Evolutionary conservation across 2,888 invertebrate genomes (phyloP), one percentile per base, ranked within the genome.

Genomic region (Frankliniella fusca): DNA sequence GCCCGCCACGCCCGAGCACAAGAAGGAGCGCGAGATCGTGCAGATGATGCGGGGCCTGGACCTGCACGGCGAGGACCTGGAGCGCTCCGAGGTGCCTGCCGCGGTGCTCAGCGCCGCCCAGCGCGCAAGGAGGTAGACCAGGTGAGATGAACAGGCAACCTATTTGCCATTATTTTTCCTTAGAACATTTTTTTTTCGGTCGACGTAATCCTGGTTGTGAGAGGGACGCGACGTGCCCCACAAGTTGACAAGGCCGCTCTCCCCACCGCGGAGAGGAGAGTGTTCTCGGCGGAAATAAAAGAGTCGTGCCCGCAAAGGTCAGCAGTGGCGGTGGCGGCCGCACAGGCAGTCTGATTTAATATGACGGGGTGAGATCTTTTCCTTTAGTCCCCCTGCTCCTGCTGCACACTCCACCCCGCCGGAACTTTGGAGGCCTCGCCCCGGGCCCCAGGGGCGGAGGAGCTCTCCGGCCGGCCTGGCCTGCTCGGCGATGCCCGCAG

Each of bases 21-120:
- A 96, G 88, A 96, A 96, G 87, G 96, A 96, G 88, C 91, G 96
- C 5, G 96, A 97, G 90, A 96, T 97, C 85, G 95, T 96, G 89
- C 97, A 97, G 89, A 92, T 97, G 92, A 95, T 97, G 84, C 95
- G 96, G n/a, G 97, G 96, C 28, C 89, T 97, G 85, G 95, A 94
- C 86, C 90, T 97, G 82, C 93, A 93, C 80, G 94, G 94, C 0
- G 95, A 95, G 83, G 93, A 94, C 85, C 88, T 92, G 84, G 94
- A 94, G 87, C 89, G 93, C 80, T 90, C 92, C 48, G 93, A 93
- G 87, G 90, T 92, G 80, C 92, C 92, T 81, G 90, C 90, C 86
- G 92, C 88, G 86, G 90, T 90, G 89, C 70, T 76, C 70, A 76
- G 70, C 70, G 70, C 70, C 70, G 27, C 70, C 70, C 70, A 76